Percentiles rank a stretch among this genome's conserved stretches.
These are phyloP conservation scores for Troglohyphantes excavatus DNA, from an alignment of 2,888 invertebrate genomes.

Conservation along the genomic window DNA sequence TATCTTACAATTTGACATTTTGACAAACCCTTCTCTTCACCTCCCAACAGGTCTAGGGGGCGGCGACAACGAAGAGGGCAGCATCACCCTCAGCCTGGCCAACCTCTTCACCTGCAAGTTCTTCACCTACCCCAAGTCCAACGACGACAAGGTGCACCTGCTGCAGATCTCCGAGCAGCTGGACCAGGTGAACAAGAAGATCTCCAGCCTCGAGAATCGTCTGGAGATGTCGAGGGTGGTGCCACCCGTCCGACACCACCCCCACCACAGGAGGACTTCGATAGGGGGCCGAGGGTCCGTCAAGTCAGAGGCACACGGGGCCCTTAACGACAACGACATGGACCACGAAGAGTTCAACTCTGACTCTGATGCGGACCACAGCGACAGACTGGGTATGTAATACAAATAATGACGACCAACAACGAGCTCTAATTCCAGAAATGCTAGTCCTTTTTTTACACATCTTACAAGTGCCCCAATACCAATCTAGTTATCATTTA, in stretches of 20 bases:
- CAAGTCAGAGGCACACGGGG: constrained; percentile 40
- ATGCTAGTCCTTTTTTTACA: no score
- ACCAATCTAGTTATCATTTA: no score
- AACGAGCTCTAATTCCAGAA: neutral
- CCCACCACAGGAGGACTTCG: constrained; percentile 36
- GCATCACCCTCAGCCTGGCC: constrained; percentile 93
- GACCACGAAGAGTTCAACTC: constrained; percentile 70
- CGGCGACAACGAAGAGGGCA: constrained; percentile 88
- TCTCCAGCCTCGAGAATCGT: constrained; percentile 53
- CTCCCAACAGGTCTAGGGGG: constrained; percentile 61
- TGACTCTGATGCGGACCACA: constrained; percentile 64
- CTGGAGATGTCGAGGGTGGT: constrained; percentile 62
- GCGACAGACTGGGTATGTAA: constrained; percentile 64
- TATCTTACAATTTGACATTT: no score
- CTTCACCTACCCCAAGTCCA: constrained; percentile 94
- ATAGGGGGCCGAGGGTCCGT: constrained; percentile 66
- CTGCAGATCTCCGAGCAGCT: constrained; percentile 83
- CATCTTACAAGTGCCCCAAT: no score
- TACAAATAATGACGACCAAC: neutral
- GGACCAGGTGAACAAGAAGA: constrained; percentile 82
- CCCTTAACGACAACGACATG: constrained; percentile 59
- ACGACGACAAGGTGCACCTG: constrained; percentile 92
- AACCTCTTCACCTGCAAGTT: constrained; percentile 94
- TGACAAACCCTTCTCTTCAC: no score
- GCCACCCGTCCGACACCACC: neutral